Evolutionary conservation across 2,888 invertebrate species (phyloP), one percentile per base, ranked within the genome.

Genomic region (Dolichopus griseipennis): DNA sequence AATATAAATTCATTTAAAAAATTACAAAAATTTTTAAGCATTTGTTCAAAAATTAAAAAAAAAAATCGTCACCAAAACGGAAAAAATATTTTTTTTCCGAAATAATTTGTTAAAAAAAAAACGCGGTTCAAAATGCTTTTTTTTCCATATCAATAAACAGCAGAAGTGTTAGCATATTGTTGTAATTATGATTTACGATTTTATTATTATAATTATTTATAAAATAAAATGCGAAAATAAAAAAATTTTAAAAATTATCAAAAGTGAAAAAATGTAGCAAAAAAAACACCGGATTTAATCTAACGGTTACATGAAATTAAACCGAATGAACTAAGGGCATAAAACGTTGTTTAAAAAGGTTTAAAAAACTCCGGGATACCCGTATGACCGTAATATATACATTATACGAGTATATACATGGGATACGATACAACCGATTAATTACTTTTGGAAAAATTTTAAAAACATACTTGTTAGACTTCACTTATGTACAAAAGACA

Each of bases 161-260:
- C 41, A 41, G 52, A 12, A 52, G 15, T 52, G 52, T 2, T 7
- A 52, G 52, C 52, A 52, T 52, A 52, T 52, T 15, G 52, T 52
- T 52, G 52, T 52, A 52, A 52, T 52, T 52, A 52, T 52, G 52
- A 52, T 52, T 52, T 52, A 52, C 52, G 52, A 52, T 52, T 52
- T 52, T 52, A 52, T 52, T 52, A 52, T 52, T 52, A 52, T 52
- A 52, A 52, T 52, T 52, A 52, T 52, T 37, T 37, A 9, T 43
- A 52, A 27, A 27, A 27, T 27, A 27, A 27, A 27, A 27, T 27
- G 1, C 18, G n/a, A 18, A 18, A 52, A 15, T 15, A 52, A 1
- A 7, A 5, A 52, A 18, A 52, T 18, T 10, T 18, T 18, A 6
- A 52, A 18, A 15, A n/a, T n/a, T n/a, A 12, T 15, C 52, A 52